Percentiles rank a stretch among this genome's conserved stretches.
Conservation (phyloP, 2,888 invertebrate species). For the Gisinianus flammeolus region DNA sequence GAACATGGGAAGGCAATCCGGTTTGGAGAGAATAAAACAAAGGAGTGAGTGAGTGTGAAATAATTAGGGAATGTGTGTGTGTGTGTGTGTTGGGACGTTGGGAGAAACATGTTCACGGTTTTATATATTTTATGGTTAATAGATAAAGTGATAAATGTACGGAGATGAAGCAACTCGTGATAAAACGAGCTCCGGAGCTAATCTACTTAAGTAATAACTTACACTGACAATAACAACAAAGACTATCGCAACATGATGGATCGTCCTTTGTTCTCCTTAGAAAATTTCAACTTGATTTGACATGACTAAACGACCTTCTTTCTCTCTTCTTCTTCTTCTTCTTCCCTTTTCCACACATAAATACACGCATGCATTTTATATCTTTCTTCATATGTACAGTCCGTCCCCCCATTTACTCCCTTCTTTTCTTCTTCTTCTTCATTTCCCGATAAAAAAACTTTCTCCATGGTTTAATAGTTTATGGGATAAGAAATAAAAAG, state of each 20-base stretch:
- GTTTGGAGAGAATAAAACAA: too few species aligned
- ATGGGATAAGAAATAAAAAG: background rate
- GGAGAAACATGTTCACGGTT: too few species aligned
- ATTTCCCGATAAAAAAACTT: background rate
- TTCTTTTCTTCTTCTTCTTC: background rate
- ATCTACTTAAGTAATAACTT: conserved; percentile 26
- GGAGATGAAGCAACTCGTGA: conserved; percentile 5
- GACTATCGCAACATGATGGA: background rate
- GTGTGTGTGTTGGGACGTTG: background rate
- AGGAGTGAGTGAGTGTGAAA: background rate
- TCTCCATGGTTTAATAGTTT: too few species aligned
- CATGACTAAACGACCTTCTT: conserved; percentile 17
- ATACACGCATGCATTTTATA: background rate
- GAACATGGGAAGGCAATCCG: too few species aligned
- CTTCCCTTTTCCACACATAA: background rate
- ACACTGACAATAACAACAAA: conserved; percentile 15
- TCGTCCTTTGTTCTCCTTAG: background rate
- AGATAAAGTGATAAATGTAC: conserved; percentile 23
- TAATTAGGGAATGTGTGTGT: too few species aligned
- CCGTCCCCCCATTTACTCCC: too few species aligned
- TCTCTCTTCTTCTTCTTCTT: background rate
- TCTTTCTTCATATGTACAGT: background rate
- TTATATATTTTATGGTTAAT: conserved; percentile 7
- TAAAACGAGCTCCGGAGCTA: conserved; percentile 14
- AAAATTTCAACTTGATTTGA: conserved; percentile 15